phyloP scores from a whole-genome alignment of 2,113 vertebrate species.

The Pardalotus punctatus region DNA sequence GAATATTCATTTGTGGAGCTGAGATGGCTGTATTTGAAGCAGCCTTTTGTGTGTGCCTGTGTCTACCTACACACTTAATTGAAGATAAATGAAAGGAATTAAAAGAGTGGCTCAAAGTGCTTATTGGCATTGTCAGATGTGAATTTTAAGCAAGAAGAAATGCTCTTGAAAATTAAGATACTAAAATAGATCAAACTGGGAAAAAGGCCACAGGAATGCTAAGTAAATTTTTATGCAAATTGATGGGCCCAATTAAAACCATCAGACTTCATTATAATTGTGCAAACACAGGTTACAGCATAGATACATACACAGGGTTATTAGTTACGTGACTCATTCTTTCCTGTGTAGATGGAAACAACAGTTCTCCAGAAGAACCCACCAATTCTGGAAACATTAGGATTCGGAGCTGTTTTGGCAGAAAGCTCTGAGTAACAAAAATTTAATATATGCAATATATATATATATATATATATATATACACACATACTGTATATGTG shows the following conservation, averaged over 20 bases:
- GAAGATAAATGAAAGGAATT: background rate
- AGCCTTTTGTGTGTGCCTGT: background rate
- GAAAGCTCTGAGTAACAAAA: background rate
- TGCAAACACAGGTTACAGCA: background rate
- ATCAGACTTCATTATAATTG: background rate
- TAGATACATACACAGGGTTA: background rate
- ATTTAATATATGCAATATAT: background rate
- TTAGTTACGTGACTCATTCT: background rate
- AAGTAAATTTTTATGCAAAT: background rate
- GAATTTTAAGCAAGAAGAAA: background rate
- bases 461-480: background rate
- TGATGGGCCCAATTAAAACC: background rate
- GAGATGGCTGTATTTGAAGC: background rate
- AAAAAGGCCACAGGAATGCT: background rate
- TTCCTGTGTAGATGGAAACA: background rate
- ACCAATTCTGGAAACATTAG: accelerated
- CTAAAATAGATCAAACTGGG: background rate
- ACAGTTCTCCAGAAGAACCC: background rate
- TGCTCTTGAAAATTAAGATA: background rate
- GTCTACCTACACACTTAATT: background rate
- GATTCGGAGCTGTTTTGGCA: background rate
- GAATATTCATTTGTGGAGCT: background rate
- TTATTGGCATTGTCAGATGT: background rate
- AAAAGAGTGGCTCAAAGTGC: background rate
- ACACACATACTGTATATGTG: background rate